phyloP scores from a whole-genome alignment of 2,797 vertebrate species.

The Rhynchotus rufescens region DNA sequence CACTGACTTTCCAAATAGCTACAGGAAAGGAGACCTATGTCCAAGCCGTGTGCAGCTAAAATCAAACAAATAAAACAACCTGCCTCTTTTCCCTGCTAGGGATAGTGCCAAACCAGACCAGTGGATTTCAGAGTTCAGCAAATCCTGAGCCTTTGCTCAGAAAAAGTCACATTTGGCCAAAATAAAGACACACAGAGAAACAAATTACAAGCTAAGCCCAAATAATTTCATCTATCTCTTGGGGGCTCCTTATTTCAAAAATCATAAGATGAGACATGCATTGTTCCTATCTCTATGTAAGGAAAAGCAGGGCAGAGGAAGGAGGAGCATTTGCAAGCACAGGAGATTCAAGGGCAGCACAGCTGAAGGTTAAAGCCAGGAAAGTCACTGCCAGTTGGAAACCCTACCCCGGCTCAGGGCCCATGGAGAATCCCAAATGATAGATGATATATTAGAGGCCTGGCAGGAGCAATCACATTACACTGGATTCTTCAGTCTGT shows the following conservation, averaged over 20 bases:
- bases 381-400: no score
- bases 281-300: not conserved
- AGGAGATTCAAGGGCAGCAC: no score
- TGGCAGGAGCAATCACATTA: not conserved
- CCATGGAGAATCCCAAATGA: no score
- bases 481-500: not conserved
- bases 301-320: no score
- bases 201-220: not conserved
- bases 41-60: not conserved
- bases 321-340: no score
- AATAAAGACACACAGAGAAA: not conserved
- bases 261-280: not conserved
- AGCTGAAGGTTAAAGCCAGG: no score
- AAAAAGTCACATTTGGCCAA: slow-evolving; percentile 2
- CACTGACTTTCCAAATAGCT: not conserved
- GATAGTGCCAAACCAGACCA: not conserved
- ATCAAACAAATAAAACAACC: not conserved
- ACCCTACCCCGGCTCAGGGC: no score
- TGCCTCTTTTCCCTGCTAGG: not conserved
- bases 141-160: not conserved
- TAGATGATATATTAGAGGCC: no score
- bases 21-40: not conserved
- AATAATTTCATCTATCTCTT: not conserved
- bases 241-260: not conserved
- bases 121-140: not conserved